Percentiles rank a stretch among this genome's conserved stretches.
Evolutionary conservation across 2,797 vertebrate genomes (phyloP).

Genomic region (Neopelma chrysocephalum): DNA sequence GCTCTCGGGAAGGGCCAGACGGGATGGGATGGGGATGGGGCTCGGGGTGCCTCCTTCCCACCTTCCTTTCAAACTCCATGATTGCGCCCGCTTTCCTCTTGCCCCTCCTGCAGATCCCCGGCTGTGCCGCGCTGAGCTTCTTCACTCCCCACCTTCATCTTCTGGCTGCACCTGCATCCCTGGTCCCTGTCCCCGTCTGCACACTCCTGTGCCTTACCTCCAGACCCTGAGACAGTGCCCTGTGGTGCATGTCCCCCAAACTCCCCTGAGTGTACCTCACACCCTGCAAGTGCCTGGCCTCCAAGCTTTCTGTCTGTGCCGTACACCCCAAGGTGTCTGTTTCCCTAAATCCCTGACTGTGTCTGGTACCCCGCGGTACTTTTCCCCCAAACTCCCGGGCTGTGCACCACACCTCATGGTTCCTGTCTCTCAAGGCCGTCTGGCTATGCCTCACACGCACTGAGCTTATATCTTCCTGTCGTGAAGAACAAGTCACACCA

Average conservation of each 20-base stretch:
- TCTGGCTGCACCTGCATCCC: neutral
- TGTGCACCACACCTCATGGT: neutral
- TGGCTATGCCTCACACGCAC: fast-evolving
- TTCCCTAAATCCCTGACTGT: no score
- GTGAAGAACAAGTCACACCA: neutral
- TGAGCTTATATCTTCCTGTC: neutral
- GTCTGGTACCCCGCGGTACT: fast-evolving
- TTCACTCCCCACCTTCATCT: neutral
- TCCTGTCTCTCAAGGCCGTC: neutral
- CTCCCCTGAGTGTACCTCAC: neutral
- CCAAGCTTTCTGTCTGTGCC: neutral
- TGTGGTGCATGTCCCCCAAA: fast-evolving
- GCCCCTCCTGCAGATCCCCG: fast-evolving
- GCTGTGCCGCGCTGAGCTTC: neutral
- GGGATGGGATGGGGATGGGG: neutral
- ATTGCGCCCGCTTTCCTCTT: fast-evolving
- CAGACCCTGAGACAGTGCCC: neutral
- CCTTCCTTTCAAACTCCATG: no score
- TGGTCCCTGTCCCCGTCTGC: fast-evolving
- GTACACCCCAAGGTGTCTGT: fast-evolving
- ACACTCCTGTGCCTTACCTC: neutral
- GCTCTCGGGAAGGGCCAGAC: no score
- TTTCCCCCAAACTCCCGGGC: neutral
- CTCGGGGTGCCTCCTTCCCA: neutral
- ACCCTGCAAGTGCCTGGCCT: neutral